Evolutionary conservation across 2,797 vertebrate species (phyloP), one percentile per base, ranked within the genome.

Genomic region (Perdix hodgsoniae): DNA sequence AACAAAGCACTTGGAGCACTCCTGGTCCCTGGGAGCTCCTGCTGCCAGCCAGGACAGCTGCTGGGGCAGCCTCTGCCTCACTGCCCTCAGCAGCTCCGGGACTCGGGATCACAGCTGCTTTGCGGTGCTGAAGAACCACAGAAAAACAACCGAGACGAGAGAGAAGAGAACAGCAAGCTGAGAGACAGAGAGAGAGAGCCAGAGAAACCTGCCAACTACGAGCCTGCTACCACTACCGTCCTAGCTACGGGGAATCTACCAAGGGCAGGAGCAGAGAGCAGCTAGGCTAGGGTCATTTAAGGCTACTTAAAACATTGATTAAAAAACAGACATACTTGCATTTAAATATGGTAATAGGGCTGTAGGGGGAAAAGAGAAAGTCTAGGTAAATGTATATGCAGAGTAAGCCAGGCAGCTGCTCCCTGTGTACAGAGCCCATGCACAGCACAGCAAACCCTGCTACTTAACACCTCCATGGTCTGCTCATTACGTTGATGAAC

Each of bases 301-400:
- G 96, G 95, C 98, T 98, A 98, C 94, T 96, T 70, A 94, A 96
- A 97, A 97, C 81, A 95, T 54, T 93, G 96, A 97, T 93, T 93
- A 93, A 97, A 97, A 97, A 97, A 97, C 93, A 94, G 89, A 98
- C 98, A 97, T 98, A 98, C 98, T 98, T 98, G 98, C 98, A 98
- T 98, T 98, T 98, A 98, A 98, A 97, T 98, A 98, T 94, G 98
- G 98, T 94, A 98, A 98, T 97, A 98, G 93, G 97, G 98, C 98
- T 98, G 98, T 97, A 90, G 93, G 90, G 93, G 97, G 61, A 73
- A 65, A 91, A 85, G 94, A 94, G 97, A 93, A 95, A 79, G 95
- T 91, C 90, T 54, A 96, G 95, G 97, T 98, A 94, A 98, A 97
- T 90, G 73, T 59, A 89, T 37, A 90, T 37, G 96, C 61, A 90